Evolutionary conservation across 2,113 vertebrate genomes (phyloP).

Genomic region (Galemys pyrenaicus): DNA sequence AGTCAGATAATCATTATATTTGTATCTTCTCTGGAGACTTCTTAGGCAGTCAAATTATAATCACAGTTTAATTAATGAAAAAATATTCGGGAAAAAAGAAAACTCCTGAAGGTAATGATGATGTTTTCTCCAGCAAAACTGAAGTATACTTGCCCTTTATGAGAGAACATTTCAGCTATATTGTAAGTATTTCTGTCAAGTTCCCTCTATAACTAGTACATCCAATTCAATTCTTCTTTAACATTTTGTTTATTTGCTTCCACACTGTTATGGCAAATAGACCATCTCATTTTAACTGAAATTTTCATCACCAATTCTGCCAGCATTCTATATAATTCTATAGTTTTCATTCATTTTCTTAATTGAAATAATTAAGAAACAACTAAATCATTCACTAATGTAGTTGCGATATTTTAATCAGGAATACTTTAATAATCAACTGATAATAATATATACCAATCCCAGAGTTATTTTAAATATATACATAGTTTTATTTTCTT

Average conservation of each 20-base stretch:
- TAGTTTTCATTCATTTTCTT: background rate
- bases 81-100: background rate
- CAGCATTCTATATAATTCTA: background rate
- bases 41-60: background rate
- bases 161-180: background rate
- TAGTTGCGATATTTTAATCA: background rate
- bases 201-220: background rate
- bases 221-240: background rate
- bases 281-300: background rate
- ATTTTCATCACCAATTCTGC: background rate
- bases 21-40: background rate
- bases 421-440: background rate
- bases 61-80: background rate
- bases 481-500: background rate
- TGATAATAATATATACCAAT: background rate
- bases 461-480: background rate
- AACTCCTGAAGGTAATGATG: background rate
- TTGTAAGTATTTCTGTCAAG: background rate
- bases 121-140: background rate
- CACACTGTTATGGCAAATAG: background rate
- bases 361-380: background rate
- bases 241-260: accelerated
- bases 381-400: background rate
- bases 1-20: background rate
- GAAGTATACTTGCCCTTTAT: background rate